These are phyloP conservation scores for Phainopepla nitens DNA, from an alignment of 2,113 vertebrate genomes.

Conservation along the genomic window DNA sequence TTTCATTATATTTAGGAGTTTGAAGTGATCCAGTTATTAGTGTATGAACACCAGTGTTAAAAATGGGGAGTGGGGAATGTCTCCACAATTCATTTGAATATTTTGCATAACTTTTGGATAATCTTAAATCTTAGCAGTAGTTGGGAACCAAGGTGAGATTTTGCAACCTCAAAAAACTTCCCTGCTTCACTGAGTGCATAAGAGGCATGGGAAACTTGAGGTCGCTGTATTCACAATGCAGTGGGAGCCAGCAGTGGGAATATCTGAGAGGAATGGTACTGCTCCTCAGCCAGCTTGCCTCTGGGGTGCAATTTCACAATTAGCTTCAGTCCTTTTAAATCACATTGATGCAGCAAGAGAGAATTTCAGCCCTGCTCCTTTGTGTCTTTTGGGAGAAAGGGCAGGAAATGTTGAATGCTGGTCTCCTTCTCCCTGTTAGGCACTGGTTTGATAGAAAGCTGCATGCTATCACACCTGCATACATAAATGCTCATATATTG, in stretches of 20 bases:
- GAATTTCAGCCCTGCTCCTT: not conserved
- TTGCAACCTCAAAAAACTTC: not conserved
- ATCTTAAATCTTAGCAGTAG: not conserved
- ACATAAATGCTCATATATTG: not conserved
- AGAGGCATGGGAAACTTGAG: not conserved
- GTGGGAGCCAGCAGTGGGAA: not conserved
- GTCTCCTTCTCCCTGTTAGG: not conserved
- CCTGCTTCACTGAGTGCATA: not conserved
- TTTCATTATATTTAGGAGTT: not conserved
- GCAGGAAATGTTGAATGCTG: not conserved
- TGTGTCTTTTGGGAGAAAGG: not conserved
- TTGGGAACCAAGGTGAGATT: not conserved
- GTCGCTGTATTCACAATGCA: not conserved
- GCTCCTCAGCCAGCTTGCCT: not conserved
- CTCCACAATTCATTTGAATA: not conserved
- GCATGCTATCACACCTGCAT: not conserved
- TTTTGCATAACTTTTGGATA: not conserved
- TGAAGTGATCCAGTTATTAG: not conserved
- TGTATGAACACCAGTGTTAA: not conserved
- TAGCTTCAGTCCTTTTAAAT: not conserved
- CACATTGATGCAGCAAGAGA: not conserved
- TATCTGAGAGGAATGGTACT: not conserved
- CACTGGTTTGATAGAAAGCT: not conserved
- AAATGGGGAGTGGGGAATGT: rapidly evolving
- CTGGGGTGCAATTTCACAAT: not conserved